Percentiles rank a stretch among this genome's conserved stretches.
Evolutionary conservation across 2,113 vertebrate species (phyloP).

Genomic region (Telmatochromis sp.): DNA sequence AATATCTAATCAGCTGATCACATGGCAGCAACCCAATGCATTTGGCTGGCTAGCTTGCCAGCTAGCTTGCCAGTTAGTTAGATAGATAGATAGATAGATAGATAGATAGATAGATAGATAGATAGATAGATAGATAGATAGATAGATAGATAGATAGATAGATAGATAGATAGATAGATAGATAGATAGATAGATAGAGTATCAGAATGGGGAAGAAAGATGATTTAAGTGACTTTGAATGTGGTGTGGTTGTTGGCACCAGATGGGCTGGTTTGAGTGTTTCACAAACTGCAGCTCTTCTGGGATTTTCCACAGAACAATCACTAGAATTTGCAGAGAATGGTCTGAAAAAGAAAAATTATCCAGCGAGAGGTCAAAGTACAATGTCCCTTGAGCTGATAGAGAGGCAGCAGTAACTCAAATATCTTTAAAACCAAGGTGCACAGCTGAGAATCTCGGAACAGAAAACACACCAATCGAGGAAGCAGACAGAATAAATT

Average conservation of each 20-base stretch:
- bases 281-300: background rate
- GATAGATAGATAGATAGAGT: background rate
- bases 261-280: background rate
- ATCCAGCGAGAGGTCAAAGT: background rate
- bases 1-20: background rate
- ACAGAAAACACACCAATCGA: background rate
- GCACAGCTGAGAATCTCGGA: background rate
- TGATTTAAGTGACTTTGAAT: background rate
- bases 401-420: background rate
- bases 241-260: background rate
- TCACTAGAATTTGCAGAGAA: background rate
- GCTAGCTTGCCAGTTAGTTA: rapidly evolving
- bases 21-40: background rate
- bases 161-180: background rate
- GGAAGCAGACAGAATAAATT: background rate
- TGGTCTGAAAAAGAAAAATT: background rate
- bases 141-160: too few species aligned
- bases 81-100: background rate
- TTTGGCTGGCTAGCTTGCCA: background rate
- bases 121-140: background rate
- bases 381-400: background rate
- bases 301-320: background rate
- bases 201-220: background rate
- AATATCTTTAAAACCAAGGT: background rate
- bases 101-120: background rate